Percentiles rank a stretch among this genome's conserved stretches.
Evolutionary conservation across 2,888 invertebrate species (phyloP).

Genomic region (Phyto melanocephala): DNA sequence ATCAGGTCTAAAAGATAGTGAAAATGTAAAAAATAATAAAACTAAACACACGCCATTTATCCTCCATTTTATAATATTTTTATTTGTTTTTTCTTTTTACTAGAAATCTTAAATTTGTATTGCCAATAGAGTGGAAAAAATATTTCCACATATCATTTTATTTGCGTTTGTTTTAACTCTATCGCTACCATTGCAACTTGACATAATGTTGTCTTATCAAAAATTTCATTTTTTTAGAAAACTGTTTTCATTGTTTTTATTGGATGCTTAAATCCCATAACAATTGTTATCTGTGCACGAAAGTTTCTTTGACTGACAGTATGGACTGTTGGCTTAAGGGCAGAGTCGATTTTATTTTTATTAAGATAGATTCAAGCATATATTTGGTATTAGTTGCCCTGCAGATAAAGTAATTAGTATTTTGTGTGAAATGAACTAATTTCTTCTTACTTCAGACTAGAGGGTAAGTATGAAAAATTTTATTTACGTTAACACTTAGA

Average conservation of each 20-base stretch:
- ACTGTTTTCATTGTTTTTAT: not conserved
- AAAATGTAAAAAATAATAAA: not conserved
- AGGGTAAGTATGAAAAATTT: no score
- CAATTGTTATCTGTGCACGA: slow-evolving; percentile 40
- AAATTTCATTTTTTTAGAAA: not conserved
- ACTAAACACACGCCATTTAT: not conserved
- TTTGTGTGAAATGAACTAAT: no score
- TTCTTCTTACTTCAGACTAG: no score
- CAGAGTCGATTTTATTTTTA: no score
- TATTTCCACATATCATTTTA: slow-evolving; percentile 22
- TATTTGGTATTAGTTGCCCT: no score
- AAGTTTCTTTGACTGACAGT: slow-evolving; percentile 19
- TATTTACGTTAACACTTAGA: no score
- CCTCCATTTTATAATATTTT: not conserved
- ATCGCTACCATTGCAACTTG: slow-evolving; percentile 35
- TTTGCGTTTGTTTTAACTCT: slow-evolving; percentile 27
- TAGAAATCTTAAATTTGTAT: slow-evolving; percentile 1
- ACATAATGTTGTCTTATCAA: slow-evolving; percentile 50
- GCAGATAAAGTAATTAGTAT: no score
- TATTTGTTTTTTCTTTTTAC: not conserved
- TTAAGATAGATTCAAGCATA: no score
- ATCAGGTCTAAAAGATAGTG: not conserved
- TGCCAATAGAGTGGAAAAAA: slow-evolving; percentile 28
- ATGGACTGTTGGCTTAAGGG: not conserved
- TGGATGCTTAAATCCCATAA: slow-evolving; percentile 41